These are phyloP conservation scores for Sebastes trivittatus DNA, from an alignment of 2,797 vertebrate species.

Conservation along the genomic window DNA sequence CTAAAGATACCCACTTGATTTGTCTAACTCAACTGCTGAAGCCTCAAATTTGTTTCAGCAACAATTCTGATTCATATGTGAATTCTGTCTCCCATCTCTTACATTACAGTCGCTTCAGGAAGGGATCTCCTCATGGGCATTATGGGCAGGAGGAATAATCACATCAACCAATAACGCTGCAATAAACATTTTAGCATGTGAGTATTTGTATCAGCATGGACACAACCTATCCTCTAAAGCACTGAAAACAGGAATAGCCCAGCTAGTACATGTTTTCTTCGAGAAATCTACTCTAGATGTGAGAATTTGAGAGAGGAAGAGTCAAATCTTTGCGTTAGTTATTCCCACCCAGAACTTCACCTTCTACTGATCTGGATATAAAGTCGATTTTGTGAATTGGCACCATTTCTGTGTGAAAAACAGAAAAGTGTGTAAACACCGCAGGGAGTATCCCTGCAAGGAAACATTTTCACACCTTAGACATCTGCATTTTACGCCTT, in stretches of 20 bases:
- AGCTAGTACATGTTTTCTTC: background rate
- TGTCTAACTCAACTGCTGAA: background rate
- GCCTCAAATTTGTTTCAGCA: background rate
- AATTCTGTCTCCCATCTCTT: background rate
- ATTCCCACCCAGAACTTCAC: background rate
- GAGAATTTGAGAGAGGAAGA: background rate
- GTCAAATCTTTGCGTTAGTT: background rate
- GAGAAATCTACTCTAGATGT: background rate
- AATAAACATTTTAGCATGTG: background rate
- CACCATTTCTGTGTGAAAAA: conserved; percentile 18
- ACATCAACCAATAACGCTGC: rapidly evolving
- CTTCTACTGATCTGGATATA: background rate
- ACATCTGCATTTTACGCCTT: conserved; percentile 59
- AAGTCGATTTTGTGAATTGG: background rate
- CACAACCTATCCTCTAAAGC: background rate
- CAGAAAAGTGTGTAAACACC: conserved; percentile 4
- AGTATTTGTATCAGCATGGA: background rate
- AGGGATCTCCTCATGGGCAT: no score
- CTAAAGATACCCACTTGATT: background rate
- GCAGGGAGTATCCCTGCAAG: conserved; percentile 14
- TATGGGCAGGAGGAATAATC: background rate
- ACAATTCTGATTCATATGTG: background rate
- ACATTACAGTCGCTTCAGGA: background rate
- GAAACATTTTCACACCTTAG: conserved; percentile 50
- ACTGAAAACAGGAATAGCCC: background rate